Evolutionary conservation across 2,888 invertebrate species (phyloP), one percentile per base, ranked within the genome.

Genomic region (Drosophila quinaria): DNA sequence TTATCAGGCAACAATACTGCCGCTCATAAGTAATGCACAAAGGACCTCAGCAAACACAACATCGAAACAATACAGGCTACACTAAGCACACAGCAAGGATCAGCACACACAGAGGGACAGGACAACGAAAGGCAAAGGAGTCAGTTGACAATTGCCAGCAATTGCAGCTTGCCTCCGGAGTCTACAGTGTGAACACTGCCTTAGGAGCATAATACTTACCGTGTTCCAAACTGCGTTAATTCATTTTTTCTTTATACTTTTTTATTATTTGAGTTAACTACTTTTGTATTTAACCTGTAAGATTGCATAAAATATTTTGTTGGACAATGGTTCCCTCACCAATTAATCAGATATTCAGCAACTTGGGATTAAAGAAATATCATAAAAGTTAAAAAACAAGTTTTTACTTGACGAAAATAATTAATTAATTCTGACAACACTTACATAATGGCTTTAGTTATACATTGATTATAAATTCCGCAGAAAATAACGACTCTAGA

Each of bases 11-110:
- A 39, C 83, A 86, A 64, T 70, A 52, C 81, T 62, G 61, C 37
- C 17, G 19, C 37, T 17, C 70, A 74, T 83, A 87, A 81, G 84
- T 80, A 85, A 76, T 62, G 69, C 66, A 78, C 87, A 81, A 81
- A 80, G 56, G 73, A 49, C 65, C 47, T 15, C 39, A 50, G 41
- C 25, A 37, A 37, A 29, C 29, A 29, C 31, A 58, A 60, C 54
- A 54, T 9, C 29, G 42, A 11, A 19, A 52, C 33, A 59, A 42
- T 15, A 19, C 47, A n/a, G 55, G 37, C 37, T 47, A 54, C 41
- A 61, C 54, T 42, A 42, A 19, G 39, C 35, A 46, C 22, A 31
- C 33, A 46, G 13, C 17, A 52, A 41, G 37, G 42, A 47, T 41
- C 49, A 42, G 44, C 31, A 19, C 6, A 54, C 59, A 41, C 17